Conservation (phyloP, 2,113 vertebrate species). For the Cyanocitta stelleri region DNA sequence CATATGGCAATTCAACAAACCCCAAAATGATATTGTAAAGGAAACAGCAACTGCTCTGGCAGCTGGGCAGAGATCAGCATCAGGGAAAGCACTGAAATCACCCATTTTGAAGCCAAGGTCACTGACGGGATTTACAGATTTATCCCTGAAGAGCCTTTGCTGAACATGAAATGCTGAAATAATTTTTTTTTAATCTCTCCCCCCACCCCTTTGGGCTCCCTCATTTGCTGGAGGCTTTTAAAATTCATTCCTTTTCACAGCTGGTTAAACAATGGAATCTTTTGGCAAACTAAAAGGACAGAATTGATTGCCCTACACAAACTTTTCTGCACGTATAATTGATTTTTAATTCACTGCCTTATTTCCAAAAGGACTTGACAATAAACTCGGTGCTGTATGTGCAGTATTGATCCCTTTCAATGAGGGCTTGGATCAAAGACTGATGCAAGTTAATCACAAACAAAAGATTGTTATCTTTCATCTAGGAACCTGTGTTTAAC, state of each 20-base stretch:
- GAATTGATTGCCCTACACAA: slow-evolving; percentile 63
- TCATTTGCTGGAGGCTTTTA: slow-evolving; percentile 65
- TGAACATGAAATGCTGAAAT: slow-evolving; percentile 52
- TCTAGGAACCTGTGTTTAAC: neutral
- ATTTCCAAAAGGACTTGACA: slow-evolving; percentile 62
- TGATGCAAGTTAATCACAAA: slow-evolving; percentile 23
- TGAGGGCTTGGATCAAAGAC: slow-evolving; percentile 28
- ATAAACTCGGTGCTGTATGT: slow-evolving; percentile 45
- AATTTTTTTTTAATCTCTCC: neutral
- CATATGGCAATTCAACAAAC: neutral
- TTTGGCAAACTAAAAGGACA: slow-evolving; percentile 66
- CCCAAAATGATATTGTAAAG: neutral
- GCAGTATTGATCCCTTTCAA: slow-evolving; percentile 46
- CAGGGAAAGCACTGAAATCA: neutral
- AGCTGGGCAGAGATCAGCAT: slow-evolving; percentile 1
- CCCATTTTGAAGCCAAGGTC: slow-evolving; percentile 68
- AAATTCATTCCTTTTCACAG: slow-evolving; percentile 58
- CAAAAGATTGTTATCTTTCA: slow-evolving; percentile 21
- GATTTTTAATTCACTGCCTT: slow-evolving; percentile 71
- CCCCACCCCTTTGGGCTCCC: neutral
- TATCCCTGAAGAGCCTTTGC: slow-evolving; percentile 73
- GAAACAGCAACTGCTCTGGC: neutral
- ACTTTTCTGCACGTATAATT: slow-evolving; percentile 64
- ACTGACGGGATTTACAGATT: slow-evolving; percentile 70
- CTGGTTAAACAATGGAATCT: slow-evolving; percentile 65